These are phyloP conservation scores for Patella depressa DNA, from an alignment of 2,888 invertebrate genomes.

Conservation along the genomic window DNA sequence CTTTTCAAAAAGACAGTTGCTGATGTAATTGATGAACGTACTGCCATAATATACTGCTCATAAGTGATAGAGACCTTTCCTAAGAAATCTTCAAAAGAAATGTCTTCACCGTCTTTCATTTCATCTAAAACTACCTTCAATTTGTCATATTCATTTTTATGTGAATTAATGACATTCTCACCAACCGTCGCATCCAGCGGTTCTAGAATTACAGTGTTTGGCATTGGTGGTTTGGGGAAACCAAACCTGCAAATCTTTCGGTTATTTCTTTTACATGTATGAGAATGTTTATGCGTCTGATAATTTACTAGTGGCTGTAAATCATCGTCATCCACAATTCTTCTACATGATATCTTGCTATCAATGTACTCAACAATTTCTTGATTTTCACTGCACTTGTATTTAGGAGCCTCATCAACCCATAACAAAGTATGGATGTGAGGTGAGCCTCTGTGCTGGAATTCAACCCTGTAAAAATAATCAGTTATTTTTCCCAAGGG, in stretches of 20 bases:
- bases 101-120: too few relatives aligned
- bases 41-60: conserved; percentile 15
- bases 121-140: background rate
- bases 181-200: conserved; percentile 3
- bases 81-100: background rate
- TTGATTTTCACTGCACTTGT: conserved; percentile 28
- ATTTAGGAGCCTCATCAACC: conserved; percentile 37
- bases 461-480: conserved; percentile 46
- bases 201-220: conserved; percentile 3
- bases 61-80: background rate
- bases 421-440: conserved; percentile 45
- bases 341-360: conserved; percentile 25
- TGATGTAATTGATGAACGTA: conserved; percentile 5
- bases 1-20: conserved; percentile 30
- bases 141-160: background rate
- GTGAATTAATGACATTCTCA: too few relatives aligned
- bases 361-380: conserved; percentile 36
- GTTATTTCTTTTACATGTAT: too few relatives aligned
- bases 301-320: too few relatives aligned
- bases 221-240: conserved; percentile 11
- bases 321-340: conserved; percentile 25
- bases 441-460: conserved; percentile 50
- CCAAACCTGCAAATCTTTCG: conserved; percentile 12
- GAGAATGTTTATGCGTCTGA: too few relatives aligned
- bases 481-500: conserved; percentile 41